These are phyloP conservation scores for Limnodromus scolopaceus DNA, from an alignment of 2,797 vertebrate genomes.

Conservation along the genomic window DNA sequence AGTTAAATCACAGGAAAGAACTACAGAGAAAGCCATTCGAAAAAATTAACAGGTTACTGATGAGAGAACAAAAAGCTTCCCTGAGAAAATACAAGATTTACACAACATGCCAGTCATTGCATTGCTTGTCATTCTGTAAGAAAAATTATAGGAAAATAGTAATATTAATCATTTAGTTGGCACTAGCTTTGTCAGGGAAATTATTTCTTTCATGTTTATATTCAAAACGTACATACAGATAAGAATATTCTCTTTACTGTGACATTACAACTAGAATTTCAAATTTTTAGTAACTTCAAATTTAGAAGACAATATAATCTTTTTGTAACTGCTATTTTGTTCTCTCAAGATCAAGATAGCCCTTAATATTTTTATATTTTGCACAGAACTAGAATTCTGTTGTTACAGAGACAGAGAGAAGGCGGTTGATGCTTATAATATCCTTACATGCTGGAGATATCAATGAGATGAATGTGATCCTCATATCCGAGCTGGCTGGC, in stretches of 20 bases:
- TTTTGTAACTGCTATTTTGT: background rate
- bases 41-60: background rate
- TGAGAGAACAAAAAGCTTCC: background rate
- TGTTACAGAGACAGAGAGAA: background rate
- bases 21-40: background rate
- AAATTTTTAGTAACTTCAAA: background rate
- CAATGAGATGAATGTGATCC: constrained; percentile 91
- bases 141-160: background rate
- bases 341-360: background rate
- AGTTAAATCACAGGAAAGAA: background rate
- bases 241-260: background rate
- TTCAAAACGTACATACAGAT: background rate
- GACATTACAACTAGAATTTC: background rate
- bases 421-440: background rate
- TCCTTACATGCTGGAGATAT: constrained; percentile 97
- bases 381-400: background rate
- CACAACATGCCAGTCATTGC: background rate
- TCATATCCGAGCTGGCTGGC: constrained; percentile 88
- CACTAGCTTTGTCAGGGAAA: background rate
- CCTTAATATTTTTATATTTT: background rate
- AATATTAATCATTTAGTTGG: background rate
- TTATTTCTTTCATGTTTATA: background rate
- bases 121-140: background rate
- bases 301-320: background rate
- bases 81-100: background rate